Base-by-base conservation (phyloP, 2,888 invertebrate species). In the Drosophila yooni region DNA sequence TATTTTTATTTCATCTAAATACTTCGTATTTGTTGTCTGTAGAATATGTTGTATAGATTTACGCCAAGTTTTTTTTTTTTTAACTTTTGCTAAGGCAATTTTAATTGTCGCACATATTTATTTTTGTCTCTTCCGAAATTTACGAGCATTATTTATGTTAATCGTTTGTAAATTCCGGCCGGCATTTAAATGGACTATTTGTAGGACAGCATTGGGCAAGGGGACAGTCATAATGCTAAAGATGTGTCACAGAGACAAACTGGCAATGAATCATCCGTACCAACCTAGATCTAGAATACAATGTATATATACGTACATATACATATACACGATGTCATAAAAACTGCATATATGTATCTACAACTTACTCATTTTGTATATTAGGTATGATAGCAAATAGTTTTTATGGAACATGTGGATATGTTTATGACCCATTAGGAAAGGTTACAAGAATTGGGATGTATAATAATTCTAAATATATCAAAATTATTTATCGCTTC, bases 121-220 rank as follows among this genome's bases (percentile, higher is more conserved):
- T 77, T 78, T 82, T 72, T 58, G 70, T 74, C 65, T 70, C 31
- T 57, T 51, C 4, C 2, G 27, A 79, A 76, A 87, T 89, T 87
- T 81, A 82, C 59, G 81, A 77, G 60, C 72, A 54, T 63, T 70
- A 74, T 87, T 76, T 73, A 81, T 81, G 74, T 54, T 76, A 73
- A 62, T 59, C 62, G 63, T 75, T 74, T 77, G 68, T 68, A 56
- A 76, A 84, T 67, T 87, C 87, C 89, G 89, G 89, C 83, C 89
- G 87, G 83, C 64, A 76, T 79, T 83, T 87, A 76, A 78, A 74
- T 87, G 71, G 78, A 59, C 73, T 72, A 67, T 75, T 73, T 65
- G 74, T 64, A 65, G 61, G 54, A 18, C 61, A 51, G 46, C 7
- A 40, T 1, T 33, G 43, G 36, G 15, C 25, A 25, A 36, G 61